Evolutionary conservation across 2,113 vertebrate genomes (phyloP), one percentile per base, ranked within the genome.

Genomic region (Pachycephala philippinensis): DNA sequence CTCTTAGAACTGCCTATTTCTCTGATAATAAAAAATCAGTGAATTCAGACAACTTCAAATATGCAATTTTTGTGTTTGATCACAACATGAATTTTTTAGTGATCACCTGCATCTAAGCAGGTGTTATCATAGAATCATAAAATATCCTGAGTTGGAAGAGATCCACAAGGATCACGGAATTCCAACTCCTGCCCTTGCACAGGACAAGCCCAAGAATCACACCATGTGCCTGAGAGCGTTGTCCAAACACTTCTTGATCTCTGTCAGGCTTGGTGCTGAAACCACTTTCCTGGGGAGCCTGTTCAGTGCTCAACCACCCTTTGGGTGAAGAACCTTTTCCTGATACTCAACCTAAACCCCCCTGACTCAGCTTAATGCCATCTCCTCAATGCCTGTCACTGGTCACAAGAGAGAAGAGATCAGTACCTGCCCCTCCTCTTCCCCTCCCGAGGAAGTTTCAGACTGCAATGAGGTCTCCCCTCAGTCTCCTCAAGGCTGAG

Each of bases 401-500:
- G 39, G 30, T 22, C 30, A 45, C 2, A 6, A 35, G 13, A 53
- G 11, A 33, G 35, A 68, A 75, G 20, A 75, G 30, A 61, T 53
- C 0, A 0, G 33, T 21, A 16, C 5, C n/a, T 83, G 61, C 24
- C 24, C 24, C 13, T 26, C 20, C 2, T 1, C 23, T n/a, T 60
- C 24, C 15, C 19, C 39, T 68, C 24, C 10, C 0, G 0, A 40
- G 39, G 28, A 82, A 47, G 30, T 17, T 61, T 7, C 22, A 74
- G 33, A 40, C 13, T 54, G 30, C 39, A 26, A 2, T 22, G n/a
- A 68, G 13, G n/a, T 60, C n/a, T 60, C 61, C 28, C 30, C 24
- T 80, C 57, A 42, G 7, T 30, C 40, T 65, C 27, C 33, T 49
- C 20, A 30, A 68, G 30, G 39, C 47, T 31, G 9, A 83, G 18